Evolutionary conservation across 2,888 invertebrate genomes (phyloP).

Genomic region (Prosapia bicincta): DNA sequence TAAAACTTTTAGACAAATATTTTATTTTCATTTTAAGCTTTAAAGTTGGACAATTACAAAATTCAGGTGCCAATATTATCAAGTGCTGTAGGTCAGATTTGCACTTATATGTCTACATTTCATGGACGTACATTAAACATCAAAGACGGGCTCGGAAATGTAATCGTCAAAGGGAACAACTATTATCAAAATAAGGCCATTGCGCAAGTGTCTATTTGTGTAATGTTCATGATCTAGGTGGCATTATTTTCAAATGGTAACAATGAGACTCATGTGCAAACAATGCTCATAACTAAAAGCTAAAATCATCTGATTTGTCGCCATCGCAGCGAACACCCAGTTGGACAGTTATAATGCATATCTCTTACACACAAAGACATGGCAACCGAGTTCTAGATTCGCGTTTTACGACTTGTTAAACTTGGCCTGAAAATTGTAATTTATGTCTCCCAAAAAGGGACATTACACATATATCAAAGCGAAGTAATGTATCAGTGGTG

Average conservation of each 20-base stretch:
- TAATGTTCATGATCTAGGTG: not conserved
- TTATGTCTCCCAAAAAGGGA: not conserved
- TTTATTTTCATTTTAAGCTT: no score
- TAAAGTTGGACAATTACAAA: no score
- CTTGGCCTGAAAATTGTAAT: not conserved
- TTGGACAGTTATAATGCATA: not conserved
- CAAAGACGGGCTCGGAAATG: no score
- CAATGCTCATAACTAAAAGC: not conserved
- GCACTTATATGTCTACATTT: not conserved
- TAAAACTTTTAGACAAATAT: no score
- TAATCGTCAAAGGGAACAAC: not conserved
- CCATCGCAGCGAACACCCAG: not conserved
- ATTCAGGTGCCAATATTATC: no score
- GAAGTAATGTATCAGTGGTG: not conserved
- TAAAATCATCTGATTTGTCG: not conserved
- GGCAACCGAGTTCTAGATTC: not conserved
- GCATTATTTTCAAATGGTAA: not conserved
- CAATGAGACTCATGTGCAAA: not conserved
- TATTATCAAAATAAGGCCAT: not conserved
- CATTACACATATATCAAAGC: not conserved
- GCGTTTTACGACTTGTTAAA: not conserved
- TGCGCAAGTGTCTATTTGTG: not conserved
- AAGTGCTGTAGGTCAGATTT: no score
- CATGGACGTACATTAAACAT: no score
- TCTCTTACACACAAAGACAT: not conserved